A percentile compares a stretch with the other conserved stretches of the same genome.
These are phyloP conservation scores for Leucoraja erinaceus DNA, from an alignment of 2,113 vertebrate genomes.

Conservation along the genomic window DNA sequence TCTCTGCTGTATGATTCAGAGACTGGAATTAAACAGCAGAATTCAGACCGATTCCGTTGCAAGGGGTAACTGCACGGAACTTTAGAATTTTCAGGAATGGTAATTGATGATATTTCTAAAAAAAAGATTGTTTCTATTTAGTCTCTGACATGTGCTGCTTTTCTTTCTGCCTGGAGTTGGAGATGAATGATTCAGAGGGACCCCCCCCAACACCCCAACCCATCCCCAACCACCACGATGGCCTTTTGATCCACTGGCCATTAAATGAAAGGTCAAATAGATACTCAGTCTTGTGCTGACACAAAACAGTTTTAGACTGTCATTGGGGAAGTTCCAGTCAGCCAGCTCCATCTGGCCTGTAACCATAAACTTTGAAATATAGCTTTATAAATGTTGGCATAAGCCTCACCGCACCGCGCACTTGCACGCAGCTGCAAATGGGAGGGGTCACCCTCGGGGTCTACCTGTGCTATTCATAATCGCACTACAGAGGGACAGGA, in stretches of 20 bases:
- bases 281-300: not conserved
- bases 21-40: not conserved
- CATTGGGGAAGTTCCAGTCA: not conserved
- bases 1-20: not conserved
- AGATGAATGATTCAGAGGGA: not conserved
- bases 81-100: not conserved
- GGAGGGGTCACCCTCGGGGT: not conserved
- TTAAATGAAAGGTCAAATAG: slow-evolving; percentile 1
- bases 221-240: not conserved
- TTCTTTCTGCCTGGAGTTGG: not conserved
- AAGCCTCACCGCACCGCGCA: not conserved
- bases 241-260: not conserved
- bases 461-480: not conserved
- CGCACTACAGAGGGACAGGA: no score
- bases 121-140: not conserved
- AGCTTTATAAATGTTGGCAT: not conserved
- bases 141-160: not conserved
- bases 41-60: not conserved
- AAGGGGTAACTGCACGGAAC: not conserved
- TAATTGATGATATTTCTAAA: not conserved
- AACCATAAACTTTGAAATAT: not conserved
- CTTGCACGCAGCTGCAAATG: not conserved
- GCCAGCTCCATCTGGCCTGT: not conserved
- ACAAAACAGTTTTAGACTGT: not conserved
- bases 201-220: no score